phyloP scores from a whole-genome alignment of 2,113 vertebrate genomes.

The Agelaius tricolor region DNA sequence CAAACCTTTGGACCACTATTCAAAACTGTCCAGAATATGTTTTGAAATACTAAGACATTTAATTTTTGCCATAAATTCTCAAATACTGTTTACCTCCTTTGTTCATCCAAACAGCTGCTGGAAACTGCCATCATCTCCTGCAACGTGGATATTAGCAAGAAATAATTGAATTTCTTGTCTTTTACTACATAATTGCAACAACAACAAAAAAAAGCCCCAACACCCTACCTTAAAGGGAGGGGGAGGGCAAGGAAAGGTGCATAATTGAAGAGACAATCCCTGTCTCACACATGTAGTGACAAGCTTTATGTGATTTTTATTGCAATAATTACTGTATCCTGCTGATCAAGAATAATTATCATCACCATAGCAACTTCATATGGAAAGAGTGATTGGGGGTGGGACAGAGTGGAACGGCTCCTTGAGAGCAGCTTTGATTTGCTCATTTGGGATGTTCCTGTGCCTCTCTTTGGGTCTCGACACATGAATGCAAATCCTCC shows the following conservation, averaged over 20 bases:
- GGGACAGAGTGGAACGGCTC: neutral
- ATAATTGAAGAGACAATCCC: conserved; percentile 40
- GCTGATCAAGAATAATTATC: conserved; percentile 71
- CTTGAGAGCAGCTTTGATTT: neutral
- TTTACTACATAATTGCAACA: conserved; percentile 26
- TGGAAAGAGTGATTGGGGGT: conserved; percentile 1
- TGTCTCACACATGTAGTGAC: conserved; percentile 62
- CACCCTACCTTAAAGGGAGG: conserved; percentile 21
- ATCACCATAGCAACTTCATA: conserved; percentile 61
- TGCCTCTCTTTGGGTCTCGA: neutral
- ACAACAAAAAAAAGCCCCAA: neutral
- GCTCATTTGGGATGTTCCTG: neutral
- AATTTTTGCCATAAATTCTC: neutral
- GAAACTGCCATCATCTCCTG: neutral
- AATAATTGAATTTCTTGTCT: conserved; percentile 40
- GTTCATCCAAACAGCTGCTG: neutral
- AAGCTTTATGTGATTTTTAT: conserved; percentile 60
- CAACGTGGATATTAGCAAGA: neutral
- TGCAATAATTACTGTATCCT: conserved; percentile 68
- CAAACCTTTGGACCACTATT: neutral
- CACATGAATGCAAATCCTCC: neutral
- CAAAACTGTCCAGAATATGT: neutral
- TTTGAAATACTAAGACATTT: neutral
- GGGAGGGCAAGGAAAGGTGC: conserved; percentile 23
- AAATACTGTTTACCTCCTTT: neutral